These are phyloP conservation scores for Ephestia elutella DNA, from an alignment of 1,140 invertebrate species.

Conservation along the genomic window DNA sequence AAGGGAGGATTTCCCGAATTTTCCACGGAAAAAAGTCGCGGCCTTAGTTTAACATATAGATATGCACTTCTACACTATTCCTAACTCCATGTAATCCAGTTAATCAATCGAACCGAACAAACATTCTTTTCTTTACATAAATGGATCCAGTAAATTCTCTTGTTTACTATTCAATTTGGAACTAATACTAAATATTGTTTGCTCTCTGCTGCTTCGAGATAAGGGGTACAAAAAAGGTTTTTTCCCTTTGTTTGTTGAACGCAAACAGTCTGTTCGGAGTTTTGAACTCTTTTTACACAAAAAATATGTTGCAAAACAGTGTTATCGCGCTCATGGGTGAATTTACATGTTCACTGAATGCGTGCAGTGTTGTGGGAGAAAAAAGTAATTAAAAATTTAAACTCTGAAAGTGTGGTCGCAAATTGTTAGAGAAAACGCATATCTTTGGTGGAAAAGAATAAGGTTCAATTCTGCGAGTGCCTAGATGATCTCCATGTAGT, in stretches of 20 bases:
- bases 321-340: not conserved
- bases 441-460: no score
- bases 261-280: not conserved
- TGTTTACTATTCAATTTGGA: conserved; percentile 3
- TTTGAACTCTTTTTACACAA: conserved; percentile 1
- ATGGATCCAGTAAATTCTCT: not conserved
- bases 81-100: not conserved
- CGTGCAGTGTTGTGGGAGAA: not conserved
- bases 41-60: no score
- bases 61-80: no score
- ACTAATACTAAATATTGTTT: conserved; percentile 5
- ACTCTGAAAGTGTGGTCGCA: no score
- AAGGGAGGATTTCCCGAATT: no score
- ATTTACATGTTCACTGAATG: not conserved
- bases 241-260: not conserved
- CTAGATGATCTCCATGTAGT: no score
- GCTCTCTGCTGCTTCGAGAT: not conserved
- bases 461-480: no score
- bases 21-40: no score
- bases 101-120: not conserved
- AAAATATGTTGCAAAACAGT: not conserved
- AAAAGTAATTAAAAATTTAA: no score
- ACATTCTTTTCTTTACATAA: not conserved
- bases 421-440: no score
- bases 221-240: not conserved